Base-by-base conservation (phyloP, 2,888 invertebrate genomes). In the Drosophila anomelani region DNA sequence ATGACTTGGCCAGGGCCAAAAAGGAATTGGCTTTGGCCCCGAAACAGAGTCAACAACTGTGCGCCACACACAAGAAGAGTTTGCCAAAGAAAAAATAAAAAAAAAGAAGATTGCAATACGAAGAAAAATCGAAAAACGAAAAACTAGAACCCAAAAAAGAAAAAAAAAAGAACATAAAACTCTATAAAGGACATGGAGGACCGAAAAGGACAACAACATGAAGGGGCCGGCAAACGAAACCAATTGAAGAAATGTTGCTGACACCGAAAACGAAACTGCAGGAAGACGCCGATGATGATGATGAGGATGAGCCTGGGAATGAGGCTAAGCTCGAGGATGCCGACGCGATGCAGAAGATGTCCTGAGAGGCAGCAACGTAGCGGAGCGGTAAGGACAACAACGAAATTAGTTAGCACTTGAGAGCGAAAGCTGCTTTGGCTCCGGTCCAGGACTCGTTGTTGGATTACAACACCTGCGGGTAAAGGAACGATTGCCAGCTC, bases 241-340 rank as follows among this genome's bases (percentile, higher is more conserved):
- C 86, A 86, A 85, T 85, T 86, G 87, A 85, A 84, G 82, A 85
- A 86, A 86, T 86, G 87, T 85, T 87, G 86, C 86, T 86, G 86
- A 86, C 86, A 85, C 85, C 82, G 73, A 76, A 81, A 79, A 77
- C 66, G 77, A 77, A 77, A 76, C 69, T 72, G 72, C 66, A 73
- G 64, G 49, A 53, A 54, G 53, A 71, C 43, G 51, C 58, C 49
- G 56, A 60, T 26, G 55, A 46, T 26, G 55, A 46, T 26, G 39
- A 61, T 38, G 71, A 66, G 55, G 64, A 53, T 51, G 58, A 58
- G 44, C 17, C 58, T 26, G 69, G 56, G 58, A 67, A 57, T 56
- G 68, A 26, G 43, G 51, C 56, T 64, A 49, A 67, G 67, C 64
- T 36, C 41, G 54, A 64, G 67, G 64, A 64, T 44, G 61, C 56